Base-by-base conservation (phyloP, 2,113 vertebrate genomes). In the Paramisgurnus dabryanus region DNA sequence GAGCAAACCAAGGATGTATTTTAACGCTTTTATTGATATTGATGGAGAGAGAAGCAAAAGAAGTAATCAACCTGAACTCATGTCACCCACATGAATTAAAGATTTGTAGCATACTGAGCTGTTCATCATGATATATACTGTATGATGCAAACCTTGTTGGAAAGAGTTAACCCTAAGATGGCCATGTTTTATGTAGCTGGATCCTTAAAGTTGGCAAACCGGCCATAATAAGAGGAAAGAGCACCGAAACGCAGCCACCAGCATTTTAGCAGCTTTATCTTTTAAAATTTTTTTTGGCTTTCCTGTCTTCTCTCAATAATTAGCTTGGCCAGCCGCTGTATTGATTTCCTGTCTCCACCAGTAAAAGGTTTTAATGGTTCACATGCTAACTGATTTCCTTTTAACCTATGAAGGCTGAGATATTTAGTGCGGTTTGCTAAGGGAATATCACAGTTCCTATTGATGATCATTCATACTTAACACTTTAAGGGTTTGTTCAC, bases 271-370 rank as follows among this genome's bases (percentile, higher is more conserved):
- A 34, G 10, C 15, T 18, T 71, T 58, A 13, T 41, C 39, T 43
- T 58, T 72, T 58, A 68, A 27, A 49, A 27, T 22, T 1, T 4
- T 68, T 4, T 67, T 45, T 43, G 15, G 1, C 34, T 58, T 41
- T 7, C 8, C 5, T 17, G 39, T 58, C 17, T 5, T 41, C 15
- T n/a, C 69, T 71, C 13, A n/a, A 1, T 17, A 71, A 10, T 47
- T 11, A 22, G 40, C 7, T 2, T 12, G n/a, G 43, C 47, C 41
- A 13, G 11, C 12, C 13, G 17, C 43, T 7, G 15, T n/a, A 71
- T 71, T 49, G 72, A 75, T 47, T 63, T 74, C 27, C 57, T 47
- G 72, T 47, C 72, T 60, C 58, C 41, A 63, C 41, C 27, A 47
- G 18, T 47, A 47, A 75, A 60, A 60, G 41, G 71, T 27, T 12